Conservation (phyloP, 2,797 vertebrate species). For the Tenualosa thibaudeaui region DNA sequence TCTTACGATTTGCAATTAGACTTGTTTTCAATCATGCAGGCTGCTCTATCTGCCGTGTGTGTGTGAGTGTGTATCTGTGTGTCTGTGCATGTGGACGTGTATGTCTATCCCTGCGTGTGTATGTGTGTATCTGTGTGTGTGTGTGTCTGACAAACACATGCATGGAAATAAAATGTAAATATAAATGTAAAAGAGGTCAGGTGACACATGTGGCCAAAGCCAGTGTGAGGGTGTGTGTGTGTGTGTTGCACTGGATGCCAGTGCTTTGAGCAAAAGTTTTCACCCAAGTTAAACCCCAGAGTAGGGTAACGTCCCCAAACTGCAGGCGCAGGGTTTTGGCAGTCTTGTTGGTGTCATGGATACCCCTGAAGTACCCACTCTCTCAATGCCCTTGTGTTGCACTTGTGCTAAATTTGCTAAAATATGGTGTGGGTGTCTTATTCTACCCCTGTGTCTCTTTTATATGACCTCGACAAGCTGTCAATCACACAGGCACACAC, state of each 20-base stretch:
- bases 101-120: too few relatives aligned
- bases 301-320: neutral
- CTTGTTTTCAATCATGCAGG: neutral
- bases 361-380: neutral
- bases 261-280: neutral
- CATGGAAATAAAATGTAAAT: neutral
- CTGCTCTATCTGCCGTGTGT: too few relatives aligned
- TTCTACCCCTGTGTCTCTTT: slow-evolving; percentile 36
- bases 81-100: too few relatives aligned
- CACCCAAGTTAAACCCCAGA: neutral
- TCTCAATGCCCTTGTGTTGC: neutral
- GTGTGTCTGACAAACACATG: neutral
- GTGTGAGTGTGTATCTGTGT: too few relatives aligned
- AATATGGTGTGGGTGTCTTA: slow-evolving; percentile 24
- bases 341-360: slow-evolving; percentile 8
- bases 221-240: too few relatives aligned
- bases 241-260: neutral
- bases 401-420: slow-evolving; percentile 26
- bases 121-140: too few relatives aligned
- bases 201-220: too few relatives aligned
- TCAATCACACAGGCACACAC: slow-evolving; percentile 34
- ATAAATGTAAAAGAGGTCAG: too few relatives aligned
- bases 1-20: too few relatives aligned
- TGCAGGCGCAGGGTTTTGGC: slow-evolving; percentile 13
- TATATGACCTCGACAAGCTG: slow-evolving; percentile 35